Evolutionary conservation across 2,888 invertebrate species (phyloP), one percentile per base, ranked within the genome.

Genomic region (Apoda limacodes): DNA sequence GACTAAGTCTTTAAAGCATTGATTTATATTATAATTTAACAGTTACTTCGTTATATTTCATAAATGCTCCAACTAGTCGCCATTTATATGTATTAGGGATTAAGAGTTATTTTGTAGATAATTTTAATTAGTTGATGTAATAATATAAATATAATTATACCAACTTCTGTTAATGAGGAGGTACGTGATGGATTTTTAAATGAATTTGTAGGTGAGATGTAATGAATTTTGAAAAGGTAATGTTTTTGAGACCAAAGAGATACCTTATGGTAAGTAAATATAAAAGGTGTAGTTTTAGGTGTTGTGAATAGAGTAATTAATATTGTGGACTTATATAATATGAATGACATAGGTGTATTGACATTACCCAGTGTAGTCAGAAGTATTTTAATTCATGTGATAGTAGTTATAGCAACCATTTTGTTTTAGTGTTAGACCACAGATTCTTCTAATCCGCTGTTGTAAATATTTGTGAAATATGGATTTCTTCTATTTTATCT

Each of bases 361-460:
- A 54, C 50, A 56, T 55, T 52, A 29, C 35, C 35, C 52, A 47
- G 17, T 38, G 53, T 61, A 62, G 68, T 59, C 67, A 62, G 53
- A 69, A 67, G 70, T 74, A 74, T 74, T 60, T 57, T 64, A 66
- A 70, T 75, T 59, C 67, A 74, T 78, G 76, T 78, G 78, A 78
- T 78, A 78, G 71, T 76, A 78, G 76, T 50, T 55, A 43, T 55
- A 55, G 52, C 37, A 21, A 24, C 25, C 29, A 34, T 13, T 32
- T 30, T 32, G 24, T 29, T 25, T 42, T 34, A 35, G 24, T 28
- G 43, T 40, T 35, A 25, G 37, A 37, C 40, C 28, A 52, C 59
- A 58, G 48, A 53, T 42, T 40, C 32, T 6, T 6, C 7, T 6
- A 17, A 39, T n/a, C n/a, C n/a, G n/a, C n/a, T n/a, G 28, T 40